Evolutionary conservation across 2,113 vertebrate species (phyloP), one percentile per base, ranked within the genome.

Genomic region (Datnioides undecimradiatus): DNA sequence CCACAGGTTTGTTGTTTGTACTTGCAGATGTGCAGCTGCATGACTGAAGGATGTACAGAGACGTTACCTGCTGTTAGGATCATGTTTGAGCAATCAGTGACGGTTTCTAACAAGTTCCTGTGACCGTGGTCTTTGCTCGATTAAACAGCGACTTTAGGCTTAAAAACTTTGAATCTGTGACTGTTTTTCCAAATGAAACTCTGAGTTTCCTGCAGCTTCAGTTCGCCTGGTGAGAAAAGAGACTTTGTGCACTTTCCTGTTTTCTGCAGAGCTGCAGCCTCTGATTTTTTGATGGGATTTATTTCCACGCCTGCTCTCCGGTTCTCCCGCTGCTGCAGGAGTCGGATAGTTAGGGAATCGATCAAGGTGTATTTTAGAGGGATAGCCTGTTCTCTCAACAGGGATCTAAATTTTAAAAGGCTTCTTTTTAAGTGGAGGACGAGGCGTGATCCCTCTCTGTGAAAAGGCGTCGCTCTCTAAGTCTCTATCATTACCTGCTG

Each of bases 331-430:
- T 66, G 75, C 80, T 68, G 78, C 75, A 52, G 60, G 75, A 80
- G 69, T 72, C 29, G 40, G 68, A 67, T 68, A 55, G 78, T 84
- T 65, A 72, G 83, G 46, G 69, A 78, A 87, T 84, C 80, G 69
- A 87, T 91, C 83, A 71, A 73, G 88, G 86, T 84, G 83, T 82
- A 48, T 89, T 84, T 88, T 75, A 69, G 83, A 84, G 63, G 73
- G 57, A 80, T 62, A 80, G 65, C 36, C 73, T 59, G 76, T 73
- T 84, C 83, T 86, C 87, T 83, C 83, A 70, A 70, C 84, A 67
- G 82, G 87, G 87, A 89, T 87, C 85, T 89, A 84, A 65, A 84
- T 89, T 86, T 91, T 86, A 87, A 91, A 89, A 87, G 83, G 87
- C 65, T 82, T 77, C 85, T 85, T 87, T 89, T 91, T 89, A 85